Base-by-base conservation (phyloP, 2,888 invertebrate genomes). In the Sarcophaga carnaria region DNA sequence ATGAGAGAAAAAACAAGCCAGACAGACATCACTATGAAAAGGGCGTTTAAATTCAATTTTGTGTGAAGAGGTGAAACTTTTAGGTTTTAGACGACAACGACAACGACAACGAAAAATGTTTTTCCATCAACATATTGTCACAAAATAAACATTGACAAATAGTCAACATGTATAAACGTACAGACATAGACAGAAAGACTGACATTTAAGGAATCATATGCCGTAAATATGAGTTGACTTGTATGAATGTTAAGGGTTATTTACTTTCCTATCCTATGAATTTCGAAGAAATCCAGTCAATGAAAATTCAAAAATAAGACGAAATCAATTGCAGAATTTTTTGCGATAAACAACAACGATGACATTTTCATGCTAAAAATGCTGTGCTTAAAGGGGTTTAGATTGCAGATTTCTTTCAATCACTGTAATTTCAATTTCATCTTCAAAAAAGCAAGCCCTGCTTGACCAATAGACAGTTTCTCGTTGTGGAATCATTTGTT, bases 291-390 rank as follows among this genome's bases (percentile, higher is more conserved):
- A 80, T 62, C 45, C 20, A 75, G 79, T 62, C 66, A 76, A 20
- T 80, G 75, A 49, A 80, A 80, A 80, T 84, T 84, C 49, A 80
- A 84, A 80, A 84, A 71, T 66, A 76, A 80, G 70, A 80, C 27
- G 60, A 66, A 63, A 75, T 47, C 59, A 75, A 54, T 63, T 45
- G 75, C 76, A 76, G 47, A 71, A 2, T 84, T 79, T 37, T 66
- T 54, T 27, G 22, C 17, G 27, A 70, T 70, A 79, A 62, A 69
- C 25, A 70, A 54, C 54, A 54, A 20, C 22, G 25, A 22, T 27
- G 27, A 37, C 0, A 37, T 37, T 37, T 74, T 45, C 20, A 10
- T 37, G 70, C 1, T 4, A 54, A 54, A 54, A 1, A 54, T 54
- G 4, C 4, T 12, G 17, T 54, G 0, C 17, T 5, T 8, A 0